phyloP scores from a whole-genome alignment of 2,888 invertebrate species.

The Morpho helenor region DNA sequence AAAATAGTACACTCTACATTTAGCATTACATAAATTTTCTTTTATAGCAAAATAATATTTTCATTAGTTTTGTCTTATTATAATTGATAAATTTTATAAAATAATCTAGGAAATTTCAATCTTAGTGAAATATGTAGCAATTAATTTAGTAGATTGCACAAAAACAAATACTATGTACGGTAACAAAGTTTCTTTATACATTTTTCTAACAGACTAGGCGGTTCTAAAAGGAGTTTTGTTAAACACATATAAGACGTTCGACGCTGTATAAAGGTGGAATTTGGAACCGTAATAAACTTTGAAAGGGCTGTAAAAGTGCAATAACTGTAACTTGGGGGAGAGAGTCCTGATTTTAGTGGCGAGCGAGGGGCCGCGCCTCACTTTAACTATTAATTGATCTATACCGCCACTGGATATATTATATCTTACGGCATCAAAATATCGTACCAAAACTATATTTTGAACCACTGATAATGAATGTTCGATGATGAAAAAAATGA shows the following conservation, averaged over 20 bases:
- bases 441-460: not conserved
- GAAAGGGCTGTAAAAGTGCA: conserved; percentile 78
- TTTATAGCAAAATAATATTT: too few relatives aligned
- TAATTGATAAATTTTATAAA: too few relatives aligned
- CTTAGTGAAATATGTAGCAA: too few relatives aligned
- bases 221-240: conserved; percentile 41
- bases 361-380: conserved; percentile 51
- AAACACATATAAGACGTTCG: conserved; percentile 58
- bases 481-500: too few relatives aligned
- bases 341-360: conserved; percentile 73
- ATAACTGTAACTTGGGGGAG: conserved; percentile 72
- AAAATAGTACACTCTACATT: too few relatives aligned
- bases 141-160: too few relatives aligned
- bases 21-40: too few relatives aligned
- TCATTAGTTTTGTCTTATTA: too few relatives aligned
- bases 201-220: too few relatives aligned
- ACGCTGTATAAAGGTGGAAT: conserved; percentile 54
- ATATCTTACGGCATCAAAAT: not conserved
- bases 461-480: not conserved
- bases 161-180: too few relatives aligned
- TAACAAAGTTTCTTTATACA: too few relatives aligned
- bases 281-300: conserved; percentile 75
- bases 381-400: conserved; percentile 69
- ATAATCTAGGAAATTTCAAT: too few relatives aligned
- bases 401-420: conserved; percentile 31